These are phyloP conservation scores for Eilema depressum DNA, from an alignment of 2,888 invertebrate species.

Conservation along the genomic window DNA sequence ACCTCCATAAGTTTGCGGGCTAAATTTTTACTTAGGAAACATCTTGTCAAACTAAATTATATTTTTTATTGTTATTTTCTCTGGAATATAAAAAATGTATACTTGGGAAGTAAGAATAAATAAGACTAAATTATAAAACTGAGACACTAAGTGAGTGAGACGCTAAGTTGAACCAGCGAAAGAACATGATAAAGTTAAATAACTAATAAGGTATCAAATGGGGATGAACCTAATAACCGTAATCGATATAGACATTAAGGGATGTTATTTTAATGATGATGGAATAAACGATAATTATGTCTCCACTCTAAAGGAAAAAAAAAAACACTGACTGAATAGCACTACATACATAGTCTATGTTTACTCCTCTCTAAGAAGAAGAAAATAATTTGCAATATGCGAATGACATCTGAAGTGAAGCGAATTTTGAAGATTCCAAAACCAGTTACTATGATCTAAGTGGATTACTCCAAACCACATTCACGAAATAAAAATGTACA, in stretches of 20 bases:
- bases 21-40: constrained; percentile 23
- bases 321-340: neutral
- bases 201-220: too few relatives aligned
- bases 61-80: constrained; percentile 5
- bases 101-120: neutral
- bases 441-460: neutral
- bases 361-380: neutral
- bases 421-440: neutral
- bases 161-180: too few relatives aligned
- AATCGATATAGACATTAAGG: too few relatives aligned
- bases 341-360: neutral
- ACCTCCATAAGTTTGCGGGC: constrained; percentile 34
- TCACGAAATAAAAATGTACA: constrained; percentile 1
- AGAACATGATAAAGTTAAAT: too few relatives aligned
- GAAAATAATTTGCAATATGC: neutral
- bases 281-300: too few relatives aligned
- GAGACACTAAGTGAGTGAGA: too few relatives aligned
- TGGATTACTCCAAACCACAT: neutral
- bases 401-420: neutral
- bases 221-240: too few relatives aligned
- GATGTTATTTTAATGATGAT: too few relatives aligned
- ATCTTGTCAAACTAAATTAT: constrained; percentile 29
- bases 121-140: neutral
- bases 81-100: neutral
- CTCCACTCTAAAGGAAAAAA: neutral